Conservation (phyloP, 2,113 vertebrate species). For the Reinhardtius hippoglossoides region DNA sequence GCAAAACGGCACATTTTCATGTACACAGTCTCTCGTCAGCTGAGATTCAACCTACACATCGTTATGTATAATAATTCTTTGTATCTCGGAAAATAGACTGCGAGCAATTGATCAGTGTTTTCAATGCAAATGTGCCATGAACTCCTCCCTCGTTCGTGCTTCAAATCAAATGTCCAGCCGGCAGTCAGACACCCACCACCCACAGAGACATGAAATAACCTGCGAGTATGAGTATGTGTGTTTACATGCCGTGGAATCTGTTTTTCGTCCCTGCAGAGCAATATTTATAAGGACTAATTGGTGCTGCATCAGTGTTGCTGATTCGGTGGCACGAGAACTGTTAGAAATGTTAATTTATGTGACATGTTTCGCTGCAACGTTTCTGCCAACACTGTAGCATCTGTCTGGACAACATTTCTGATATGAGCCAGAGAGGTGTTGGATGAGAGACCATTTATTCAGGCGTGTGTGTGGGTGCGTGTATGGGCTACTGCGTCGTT, state of each 20-base stretch:
- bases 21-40: background rate
- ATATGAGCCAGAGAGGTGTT: slow-evolving; percentile 4
- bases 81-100: background rate
- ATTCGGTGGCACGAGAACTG: slow-evolving; percentile 14
- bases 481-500: slow-evolving; percentile 34
- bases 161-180: no score
- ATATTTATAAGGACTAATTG: slow-evolving; percentile 35
- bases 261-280: slow-evolving; percentile 22
- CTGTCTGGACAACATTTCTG: slow-evolving; percentile 26
- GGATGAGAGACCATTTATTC: slow-evolving; percentile 27
- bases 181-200: background rate
- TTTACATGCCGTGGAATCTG: slow-evolving; percentile 8
- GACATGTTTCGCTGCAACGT: slow-evolving; percentile 14
- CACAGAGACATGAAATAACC: background rate
- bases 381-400: slow-evolving; percentile 21
- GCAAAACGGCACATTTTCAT: no score
- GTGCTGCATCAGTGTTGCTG: slow-evolving; percentile 12
- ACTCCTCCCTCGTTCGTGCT: no score
- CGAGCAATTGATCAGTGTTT: no score
- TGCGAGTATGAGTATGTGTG: background rate
- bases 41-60: background rate
- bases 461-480: slow-evolving; percentile 5
- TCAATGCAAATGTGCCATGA: no score
- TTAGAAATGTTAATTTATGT: slow-evolving; percentile 20
- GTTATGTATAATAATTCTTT: background rate